Conservation (phyloP, 1,140 invertebrate genomes). For the Dendrolimus kikuchii region DNA sequence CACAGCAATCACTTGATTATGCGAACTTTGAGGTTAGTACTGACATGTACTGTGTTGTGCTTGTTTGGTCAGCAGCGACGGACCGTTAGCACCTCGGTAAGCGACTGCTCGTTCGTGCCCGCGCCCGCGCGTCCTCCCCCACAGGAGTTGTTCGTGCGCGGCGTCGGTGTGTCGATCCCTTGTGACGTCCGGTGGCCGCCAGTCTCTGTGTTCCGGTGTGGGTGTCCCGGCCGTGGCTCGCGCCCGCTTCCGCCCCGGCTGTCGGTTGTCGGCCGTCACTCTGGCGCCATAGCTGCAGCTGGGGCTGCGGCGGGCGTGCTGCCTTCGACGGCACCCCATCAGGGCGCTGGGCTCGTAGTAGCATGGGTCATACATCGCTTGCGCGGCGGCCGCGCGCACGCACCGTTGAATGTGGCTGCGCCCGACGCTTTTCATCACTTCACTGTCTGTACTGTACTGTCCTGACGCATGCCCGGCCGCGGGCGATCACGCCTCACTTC, state of each 20-base stretch:
- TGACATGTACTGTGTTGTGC: slow-evolving; percentile 67
- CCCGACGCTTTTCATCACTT: slow-evolving; percentile 70
- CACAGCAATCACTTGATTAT: slow-evolving; percentile 33
- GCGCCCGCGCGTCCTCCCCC: slow-evolving; percentile 42
- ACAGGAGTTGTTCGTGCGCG: slow-evolving; percentile 47
- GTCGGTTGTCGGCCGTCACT: slow-evolving; percentile 2
- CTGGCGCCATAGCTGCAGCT: slow-evolving; percentile 8
- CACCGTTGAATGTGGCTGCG: slow-evolving; percentile 70
- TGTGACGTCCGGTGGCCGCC: slow-evolving; percentile 64
- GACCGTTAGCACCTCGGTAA: slow-evolving; percentile 70
- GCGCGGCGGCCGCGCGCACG: slow-evolving; percentile 66
- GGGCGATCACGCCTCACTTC: slow-evolving; percentile 68
- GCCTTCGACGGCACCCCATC: slow-evolving; percentile 16
- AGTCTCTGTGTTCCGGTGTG: slow-evolving; percentile 17
- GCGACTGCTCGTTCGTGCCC: slow-evolving; percentile 44
- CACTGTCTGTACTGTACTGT: slow-evolving; percentile 69
- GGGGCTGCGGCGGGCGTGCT: slow-evolving; percentile 11
- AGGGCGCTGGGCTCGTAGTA: slow-evolving; percentile 51
- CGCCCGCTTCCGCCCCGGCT: slow-evolving; percentile 11
- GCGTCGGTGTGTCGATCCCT: slow-evolving; percentile 61
- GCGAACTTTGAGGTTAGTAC: slow-evolving; percentile 55
- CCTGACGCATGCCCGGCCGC: slow-evolving; percentile 67
- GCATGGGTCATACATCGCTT: slow-evolving; percentile 71
- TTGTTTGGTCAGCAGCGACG: slow-evolving; percentile 71
- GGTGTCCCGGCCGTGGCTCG: slow-evolving; percentile 6